These are phyloP conservation scores for Meiosimyza platycephala DNA, from an alignment of 2,888 invertebrate genomes.

Conservation along the genomic window DNA sequence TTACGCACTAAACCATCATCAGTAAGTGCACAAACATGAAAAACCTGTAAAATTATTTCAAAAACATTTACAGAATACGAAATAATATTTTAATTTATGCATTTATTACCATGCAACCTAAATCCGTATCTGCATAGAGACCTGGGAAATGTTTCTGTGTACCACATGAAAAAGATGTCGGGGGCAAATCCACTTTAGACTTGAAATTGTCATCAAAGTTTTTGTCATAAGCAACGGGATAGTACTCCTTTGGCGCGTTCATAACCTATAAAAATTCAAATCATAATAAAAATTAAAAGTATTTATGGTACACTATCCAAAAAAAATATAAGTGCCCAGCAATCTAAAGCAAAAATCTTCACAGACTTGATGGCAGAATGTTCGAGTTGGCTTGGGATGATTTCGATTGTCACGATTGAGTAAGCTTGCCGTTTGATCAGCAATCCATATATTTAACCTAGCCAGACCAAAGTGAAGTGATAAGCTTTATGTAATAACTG, in stretches of 20 bases:
- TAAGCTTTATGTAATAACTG: too few relatives aligned
- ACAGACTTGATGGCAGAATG: too few relatives aligned
- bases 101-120: constrained; percentile 85
- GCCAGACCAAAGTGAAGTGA: too few relatives aligned
- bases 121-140: constrained; percentile 86
- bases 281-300: background rate
- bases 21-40: constrained; percentile 90
- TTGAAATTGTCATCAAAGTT: constrained; percentile 90
- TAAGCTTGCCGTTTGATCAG: too few relatives aligned
- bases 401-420: too few relatives aligned
- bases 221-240: constrained; percentile 88
- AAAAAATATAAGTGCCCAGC: too few relatives aligned
- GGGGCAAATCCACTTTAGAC: constrained; percentile 85
- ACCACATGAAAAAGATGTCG: constrained; percentile 86
- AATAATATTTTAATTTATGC: background rate
- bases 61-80: background rate
- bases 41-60: constrained; percentile 73
- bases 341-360: too few relatives aligned
- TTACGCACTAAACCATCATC: constrained; percentile 91
- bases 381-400: too few relatives aligned
- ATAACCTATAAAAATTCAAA: constrained; percentile 72
- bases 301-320: background rate
- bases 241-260: constrained; percentile 91
- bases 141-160: constrained; percentile 93
- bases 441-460: too few relatives aligned